phyloP scores from a whole-genome alignment of 2,888 invertebrate genomes.

The Chloroclysta siterata region DNA sequence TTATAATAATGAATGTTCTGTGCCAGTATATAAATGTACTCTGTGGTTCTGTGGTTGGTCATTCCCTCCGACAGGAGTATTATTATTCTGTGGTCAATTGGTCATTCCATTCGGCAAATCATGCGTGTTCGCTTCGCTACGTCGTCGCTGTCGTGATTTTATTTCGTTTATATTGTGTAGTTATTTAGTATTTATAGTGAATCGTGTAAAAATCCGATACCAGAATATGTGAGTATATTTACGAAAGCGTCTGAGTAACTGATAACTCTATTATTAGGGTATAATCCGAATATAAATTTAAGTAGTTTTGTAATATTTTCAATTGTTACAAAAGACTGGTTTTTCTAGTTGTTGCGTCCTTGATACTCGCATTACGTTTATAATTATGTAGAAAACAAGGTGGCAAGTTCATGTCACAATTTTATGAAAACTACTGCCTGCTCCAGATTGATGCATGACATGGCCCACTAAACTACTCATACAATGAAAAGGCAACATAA shows the following conservation, averaged over 20 bases:
- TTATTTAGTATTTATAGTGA: conserved; percentile 45
- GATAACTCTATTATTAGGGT: neutral
- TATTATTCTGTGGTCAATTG: neutral
- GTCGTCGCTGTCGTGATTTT: conserved; percentile 44
- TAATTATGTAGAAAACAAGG: conserved; percentile 14
- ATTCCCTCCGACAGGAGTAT: too few relatives aligned
- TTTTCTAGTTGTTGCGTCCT: conserved; percentile 64
- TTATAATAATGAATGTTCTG: too few relatives aligned
- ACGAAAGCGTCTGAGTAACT: neutral
- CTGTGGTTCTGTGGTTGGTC: too few relatives aligned
- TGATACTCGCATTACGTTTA: conserved; percentile 57
- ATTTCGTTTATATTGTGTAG: conserved; percentile 41
- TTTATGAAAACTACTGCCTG: conserved; percentile 14
- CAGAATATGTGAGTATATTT: conserved; percentile 46
- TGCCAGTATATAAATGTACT: too few relatives aligned
- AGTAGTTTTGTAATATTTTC: conserved; percentile 43
- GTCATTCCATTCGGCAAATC: conserved; percentile 55
- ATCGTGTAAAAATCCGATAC: conserved; percentile 41
- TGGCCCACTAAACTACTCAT: conserved; percentile 56
- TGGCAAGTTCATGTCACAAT: conserved; percentile 18
- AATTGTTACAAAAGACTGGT: conserved; percentile 63
- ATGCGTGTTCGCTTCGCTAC: conserved; percentile 57
- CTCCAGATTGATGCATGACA: conserved; percentile 42
- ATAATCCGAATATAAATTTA: conserved; percentile 3
- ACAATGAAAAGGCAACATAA: conserved; percentile 38